These are phyloP conservation scores for Lepidonotus clava DNA, from an alignment of 2,888 invertebrate species.

Conservation along the genomic window DNA sequence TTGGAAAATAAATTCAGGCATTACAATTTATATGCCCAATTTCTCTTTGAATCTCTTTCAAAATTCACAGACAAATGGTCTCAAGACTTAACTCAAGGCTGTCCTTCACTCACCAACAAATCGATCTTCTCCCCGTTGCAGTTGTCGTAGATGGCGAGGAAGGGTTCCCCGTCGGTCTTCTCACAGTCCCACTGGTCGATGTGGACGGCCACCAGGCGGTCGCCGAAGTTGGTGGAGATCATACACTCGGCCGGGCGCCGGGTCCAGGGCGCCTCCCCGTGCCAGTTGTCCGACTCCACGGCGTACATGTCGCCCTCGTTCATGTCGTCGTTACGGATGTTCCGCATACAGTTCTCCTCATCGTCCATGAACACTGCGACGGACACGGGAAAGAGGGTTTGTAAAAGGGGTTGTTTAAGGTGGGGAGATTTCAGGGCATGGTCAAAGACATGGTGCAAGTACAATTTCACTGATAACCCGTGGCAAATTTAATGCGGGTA, in stretches of 20 bases:
- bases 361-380: constrained; percentile 60
- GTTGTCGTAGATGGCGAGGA: constrained; percentile 63
- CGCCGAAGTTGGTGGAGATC: constrained; percentile 62
- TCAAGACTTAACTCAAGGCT: background rate
- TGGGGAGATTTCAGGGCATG: too few species aligned
- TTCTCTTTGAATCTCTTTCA: background rate
- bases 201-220: constrained; percentile 60
- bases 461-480: too few species aligned
- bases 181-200: constrained; percentile 62
- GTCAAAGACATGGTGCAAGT: too few species aligned
- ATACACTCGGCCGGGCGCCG: constrained; percentile 62
- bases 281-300: constrained; percentile 62
- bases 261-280: constrained; percentile 50
- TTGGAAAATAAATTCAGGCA: too few species aligned
- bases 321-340: constrained; percentile 62
- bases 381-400: background rate
- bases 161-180: constrained; percentile 57
- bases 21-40: too few species aligned
- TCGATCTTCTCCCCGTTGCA: constrained; percentile 59
- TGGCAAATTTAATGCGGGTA: too few species aligned
- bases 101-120: constrained; percentile 58
- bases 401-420: too few species aligned
- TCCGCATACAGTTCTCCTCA: constrained; percentile 52
- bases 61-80: background rate
- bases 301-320: constrained; percentile 60